Evolutionary conservation across 1,140 invertebrate genomes (phyloP), one percentile per base, ranked within the genome.

Genomic region (Thalassaphorura encarpata): DNA sequence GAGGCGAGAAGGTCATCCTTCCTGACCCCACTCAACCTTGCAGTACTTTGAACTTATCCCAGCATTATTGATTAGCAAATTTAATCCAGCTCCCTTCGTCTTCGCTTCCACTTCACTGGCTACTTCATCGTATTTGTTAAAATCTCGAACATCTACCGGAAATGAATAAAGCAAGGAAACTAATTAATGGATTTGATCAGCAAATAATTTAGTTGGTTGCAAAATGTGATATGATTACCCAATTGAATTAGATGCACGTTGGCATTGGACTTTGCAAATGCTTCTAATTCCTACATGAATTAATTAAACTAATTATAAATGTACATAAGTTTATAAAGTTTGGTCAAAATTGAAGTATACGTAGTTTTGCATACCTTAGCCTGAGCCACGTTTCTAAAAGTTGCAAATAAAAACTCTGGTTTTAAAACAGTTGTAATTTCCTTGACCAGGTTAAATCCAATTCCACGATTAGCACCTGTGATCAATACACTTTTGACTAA

Each of bases 391-490:
- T 83, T 75, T 54, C 86, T 78, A 67, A 84, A 89, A 52, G 85
- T 83, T 27, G 84, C 84, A 63, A 89, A 82, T 18, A 87, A 72
- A 67, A 77, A 67, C 67, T 79, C 69, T 29, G 82, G 79, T 19
- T 27, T 68, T 18, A 49, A 49, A 26, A 45, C 55, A 5, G 41
- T 4, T 3, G 72, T 55, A 24, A 87, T 65, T 69, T 83, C 77
- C 72, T 83, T 85, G 1, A 91, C 80, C 51, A 94, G 73, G 43
- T 88, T 88, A 29, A 93, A 72, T 18, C 90, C 90, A 42, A 94
- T 71, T 1, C 91, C 90, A 36, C 90, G 78, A 69, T 91, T 93
- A 48, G 84, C 84, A 21, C 90, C 90, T 8, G 89, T 94, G 55
- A 93, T 82, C 57, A 94, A 72, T 61, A 91, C 80, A 31, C 84